Percentiles rank a stretch among this genome's conserved stretches.
These are phyloP conservation scores for Laterallus jamaicensis DNA, from an alignment of 2,113 vertebrate genomes.

Conservation along the genomic window DNA sequence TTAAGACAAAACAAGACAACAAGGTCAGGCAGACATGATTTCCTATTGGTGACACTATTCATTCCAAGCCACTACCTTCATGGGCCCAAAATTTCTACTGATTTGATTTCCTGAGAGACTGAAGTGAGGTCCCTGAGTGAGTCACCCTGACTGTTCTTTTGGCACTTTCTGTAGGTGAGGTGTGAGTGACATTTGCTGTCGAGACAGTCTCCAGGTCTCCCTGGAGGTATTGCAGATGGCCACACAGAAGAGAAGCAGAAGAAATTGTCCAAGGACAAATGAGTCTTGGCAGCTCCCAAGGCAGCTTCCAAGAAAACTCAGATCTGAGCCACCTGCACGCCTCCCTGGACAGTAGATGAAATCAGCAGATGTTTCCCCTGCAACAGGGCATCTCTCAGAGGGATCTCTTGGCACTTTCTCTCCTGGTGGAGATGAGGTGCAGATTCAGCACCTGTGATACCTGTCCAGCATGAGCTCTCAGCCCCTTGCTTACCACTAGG, in stretches of 20 bases:
- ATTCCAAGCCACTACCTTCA: neutral
- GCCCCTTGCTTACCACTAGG: neutral
- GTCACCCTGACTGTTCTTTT: neutral
- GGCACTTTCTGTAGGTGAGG: neutral
- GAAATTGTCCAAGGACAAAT: neutral
- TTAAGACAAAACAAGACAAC: no score
- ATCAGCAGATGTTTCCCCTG: neutral
- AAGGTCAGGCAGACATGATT: neutral
- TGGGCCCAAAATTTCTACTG: neutral
- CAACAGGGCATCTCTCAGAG: neutral
- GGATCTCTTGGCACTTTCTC: neutral
- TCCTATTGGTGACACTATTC: neutral
- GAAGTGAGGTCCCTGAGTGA: neutral
- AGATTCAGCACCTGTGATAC: neutral
- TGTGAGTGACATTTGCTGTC: neutral
- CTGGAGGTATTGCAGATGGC: rapidly evolving
- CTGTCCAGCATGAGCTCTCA: neutral
- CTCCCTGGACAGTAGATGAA: neutral
- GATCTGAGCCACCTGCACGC: neutral
- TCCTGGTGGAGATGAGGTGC: neutral
- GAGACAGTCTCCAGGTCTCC: neutral
- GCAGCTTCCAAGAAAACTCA: neutral
- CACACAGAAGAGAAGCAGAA: neutral
- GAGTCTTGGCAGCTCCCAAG: neutral
- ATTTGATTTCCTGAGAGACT: neutral